Evolutionary conservation across 2,888 invertebrate species (phyloP).

Genomic region (Amitus sp.): DNA sequence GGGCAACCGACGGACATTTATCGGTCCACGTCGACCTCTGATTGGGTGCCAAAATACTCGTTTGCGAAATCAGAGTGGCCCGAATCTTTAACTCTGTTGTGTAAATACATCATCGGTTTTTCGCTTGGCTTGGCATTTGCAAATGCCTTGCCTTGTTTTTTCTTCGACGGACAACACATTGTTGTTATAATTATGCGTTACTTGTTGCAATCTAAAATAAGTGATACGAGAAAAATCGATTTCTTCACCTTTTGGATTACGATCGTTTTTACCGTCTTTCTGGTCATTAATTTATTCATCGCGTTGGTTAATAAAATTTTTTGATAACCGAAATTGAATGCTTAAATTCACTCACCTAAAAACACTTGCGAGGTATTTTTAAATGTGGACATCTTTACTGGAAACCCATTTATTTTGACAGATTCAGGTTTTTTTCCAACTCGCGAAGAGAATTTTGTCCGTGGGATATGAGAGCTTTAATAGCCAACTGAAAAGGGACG

Average conservation of each 20-base stretch:
- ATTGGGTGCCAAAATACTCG: slow-evolving; percentile 78
- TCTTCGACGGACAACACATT: slow-evolving; percentile 93
- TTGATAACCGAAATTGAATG: no score
- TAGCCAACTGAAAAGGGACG: slow-evolving; percentile 67
- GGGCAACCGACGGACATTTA: slow-evolving; percentile 82
- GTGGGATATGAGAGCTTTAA: slow-evolving; percentile 77
- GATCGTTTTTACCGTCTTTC: slow-evolving; percentile 77
- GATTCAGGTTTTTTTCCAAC: slow-evolving; percentile 72
- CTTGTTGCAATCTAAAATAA: slow-evolving; percentile 66
- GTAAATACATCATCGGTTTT: slow-evolving; percentile 85
- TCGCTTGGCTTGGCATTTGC: slow-evolving; percentile 90
- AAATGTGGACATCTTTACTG: slow-evolving; percentile 1
- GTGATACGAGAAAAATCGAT: slow-evolving; percentile 71
- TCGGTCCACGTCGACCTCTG: slow-evolving; percentile 78
- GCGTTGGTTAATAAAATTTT: slow-evolving; percentile 9
- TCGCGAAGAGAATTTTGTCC: slow-evolving; percentile 77
- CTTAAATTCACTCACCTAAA: slow-evolving; percentile 39
- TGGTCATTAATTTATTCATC: slow-evolving; percentile 70
- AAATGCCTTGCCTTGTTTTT: slow-evolving; percentile 93
- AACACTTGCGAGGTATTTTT: slow-evolving; percentile 30
- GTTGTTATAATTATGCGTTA: slow-evolving; percentile 75
- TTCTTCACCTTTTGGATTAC: slow-evolving; percentile 76
- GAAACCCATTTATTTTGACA: slow-evolving; percentile 66
- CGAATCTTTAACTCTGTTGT: slow-evolving; percentile 76
- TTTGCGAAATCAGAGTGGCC: slow-evolving; percentile 74